Evolutionary conservation across 1,140 invertebrate genomes (phyloP).

Genomic region (Augochlora pura): DNA sequence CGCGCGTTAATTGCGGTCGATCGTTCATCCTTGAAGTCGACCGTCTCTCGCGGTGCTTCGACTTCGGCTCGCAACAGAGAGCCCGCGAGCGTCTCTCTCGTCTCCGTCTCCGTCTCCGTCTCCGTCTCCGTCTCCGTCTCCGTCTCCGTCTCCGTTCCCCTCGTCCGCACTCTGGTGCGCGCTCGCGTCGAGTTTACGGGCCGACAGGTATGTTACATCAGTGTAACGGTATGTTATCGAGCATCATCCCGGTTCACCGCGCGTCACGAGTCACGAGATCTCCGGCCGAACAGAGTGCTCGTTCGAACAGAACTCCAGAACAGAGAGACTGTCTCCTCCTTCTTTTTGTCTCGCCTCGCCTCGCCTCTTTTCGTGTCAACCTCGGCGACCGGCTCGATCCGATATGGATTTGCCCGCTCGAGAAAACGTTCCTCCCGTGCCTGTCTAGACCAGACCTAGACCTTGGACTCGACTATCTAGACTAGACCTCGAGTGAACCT

Average conservation of each 20-base stretch:
- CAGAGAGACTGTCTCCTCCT: background rate
- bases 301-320: background rate
- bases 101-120: background rate
- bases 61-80: background rate
- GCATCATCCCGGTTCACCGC: conserved; percentile 39
- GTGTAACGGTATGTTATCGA: conserved; percentile 52
- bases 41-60: background rate
- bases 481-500: background rate
- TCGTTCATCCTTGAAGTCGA: conserved; percentile 32
- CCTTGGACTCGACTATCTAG: conserved; percentile 1
- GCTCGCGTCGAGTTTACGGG: conserved; percentile 33
- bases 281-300: conserved; percentile 23
- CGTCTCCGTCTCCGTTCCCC: too few species aligned
- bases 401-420: too few species aligned
- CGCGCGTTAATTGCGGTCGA: background rate
- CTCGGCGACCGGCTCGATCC: too few species aligned
- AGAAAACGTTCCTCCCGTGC: background rate
- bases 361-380: too few species aligned
- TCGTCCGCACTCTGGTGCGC: background rate
- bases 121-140: background rate
- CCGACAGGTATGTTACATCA: conserved; percentile 48
- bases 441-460: background rate
- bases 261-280: conserved; percentile 40
- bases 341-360: too few species aligned
- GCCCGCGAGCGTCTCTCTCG: background rate